Evolutionary conservation across 2,888 invertebrate species (phyloP), one percentile per base, ranked within the genome.

Genomic region (Periphyllus acericola): DNA sequence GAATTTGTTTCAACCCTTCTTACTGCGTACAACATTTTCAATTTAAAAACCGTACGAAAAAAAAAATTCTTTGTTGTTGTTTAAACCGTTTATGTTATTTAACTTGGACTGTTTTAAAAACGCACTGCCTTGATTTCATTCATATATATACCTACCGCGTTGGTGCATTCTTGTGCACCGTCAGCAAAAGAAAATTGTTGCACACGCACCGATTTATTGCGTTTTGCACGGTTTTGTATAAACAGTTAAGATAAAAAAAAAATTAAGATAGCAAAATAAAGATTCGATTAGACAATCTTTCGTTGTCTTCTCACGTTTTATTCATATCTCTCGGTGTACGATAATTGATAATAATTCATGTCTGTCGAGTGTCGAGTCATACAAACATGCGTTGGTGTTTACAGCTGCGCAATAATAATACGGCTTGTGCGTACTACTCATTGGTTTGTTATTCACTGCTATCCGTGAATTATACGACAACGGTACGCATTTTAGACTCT

Each of bases 291-390:
- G 14, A 19, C 17, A 21, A n/a, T 34, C 34, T 52, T 83, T 55
- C 29, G 32, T 52, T 55, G 34, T 19, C n/a, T 72, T 52, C 19
- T 52, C 34, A 72, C 72, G 34, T 55, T 34, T 34, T 52, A 82
- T 83, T 55, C 82, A 55, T 83, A 55, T 78, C n/a, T n/a, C n/a
- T n/a, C 55, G 78, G 55, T 55, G 17, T 68, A 29, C 25, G 40
- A 25, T 3, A 66, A 66, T 25, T 68, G n/a, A 68, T 68, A 68
- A 68, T 29, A 68, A 55, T 55, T 29, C 29, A 68, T n/a, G n/a
- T n/a, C 29, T 68, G 68, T 72, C 34, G 4, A 52, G 34, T 17
- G 4, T 46, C 46, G 52, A 68, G 19, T 40, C 25, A 36, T 72
- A 83, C 34, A 25, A 36, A 21, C 11, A 46, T 60, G 60, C 8